Conservation (phyloP, 2,113 vertebrate genomes). For the Polypterus senegalus region DNA sequence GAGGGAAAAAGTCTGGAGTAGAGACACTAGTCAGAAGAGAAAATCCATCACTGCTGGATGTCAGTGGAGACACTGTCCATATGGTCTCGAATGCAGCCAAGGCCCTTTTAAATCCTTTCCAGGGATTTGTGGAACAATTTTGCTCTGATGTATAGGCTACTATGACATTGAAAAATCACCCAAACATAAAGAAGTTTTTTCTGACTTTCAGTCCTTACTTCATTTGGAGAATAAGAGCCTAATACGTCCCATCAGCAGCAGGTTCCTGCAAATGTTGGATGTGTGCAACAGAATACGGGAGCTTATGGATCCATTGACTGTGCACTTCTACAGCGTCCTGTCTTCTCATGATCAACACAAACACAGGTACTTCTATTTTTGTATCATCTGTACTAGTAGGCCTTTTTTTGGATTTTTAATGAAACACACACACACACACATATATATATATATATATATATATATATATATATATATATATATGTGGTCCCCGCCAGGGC, state of each 20-base stretch:
- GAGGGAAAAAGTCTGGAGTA: conserved; percentile 1
- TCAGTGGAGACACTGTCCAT: conserved; percentile 10
- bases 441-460: no score
- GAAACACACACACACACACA: no score
- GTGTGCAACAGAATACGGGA: conserved; percentile 1
- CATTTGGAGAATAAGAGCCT: background rate
- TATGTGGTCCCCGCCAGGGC: no score
- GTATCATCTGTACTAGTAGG: background rate
- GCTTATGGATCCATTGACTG: background rate
- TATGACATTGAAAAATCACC: conserved; percentile 10
- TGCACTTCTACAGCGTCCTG: background rate
- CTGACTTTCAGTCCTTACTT: background rate
- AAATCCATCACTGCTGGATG: conserved; percentile 7
- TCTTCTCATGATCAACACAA: background rate
- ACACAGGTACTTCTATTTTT: conserved; percentile 9
- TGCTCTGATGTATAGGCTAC: conserved; percentile 15
- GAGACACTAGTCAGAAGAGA: conserved; percentile 4
- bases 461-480: no score
- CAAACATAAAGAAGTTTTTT: background rate
- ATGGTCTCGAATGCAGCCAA: conserved; percentile 12
- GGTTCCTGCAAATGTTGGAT: conserved; percentile 2
- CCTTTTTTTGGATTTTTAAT: background rate
- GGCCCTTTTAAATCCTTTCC: conserved; percentile 6
- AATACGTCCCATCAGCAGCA: conserved; percentile 4
- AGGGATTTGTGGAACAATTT: background rate